phyloP scores from a whole-genome alignment of 2,113 vertebrate species.

The Mionectes macconnelli region DNA sequence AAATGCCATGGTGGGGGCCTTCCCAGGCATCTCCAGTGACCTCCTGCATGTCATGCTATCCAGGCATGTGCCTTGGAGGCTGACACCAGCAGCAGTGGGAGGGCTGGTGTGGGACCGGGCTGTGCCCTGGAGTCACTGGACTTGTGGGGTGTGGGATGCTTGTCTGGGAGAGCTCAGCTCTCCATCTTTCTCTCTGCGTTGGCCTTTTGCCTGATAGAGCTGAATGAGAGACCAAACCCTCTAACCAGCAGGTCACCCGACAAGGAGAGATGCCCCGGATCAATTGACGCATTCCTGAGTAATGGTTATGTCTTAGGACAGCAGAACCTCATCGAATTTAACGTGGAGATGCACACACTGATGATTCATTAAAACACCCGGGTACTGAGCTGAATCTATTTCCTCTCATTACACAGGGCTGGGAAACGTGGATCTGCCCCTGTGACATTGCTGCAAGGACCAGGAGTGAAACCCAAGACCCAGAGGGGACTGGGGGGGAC shows the following conservation, averaged over 20 bases:
- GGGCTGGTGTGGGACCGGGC: background rate
- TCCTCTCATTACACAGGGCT: background rate
- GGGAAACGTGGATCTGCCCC: background rate
- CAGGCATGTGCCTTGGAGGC: fast-evolving
- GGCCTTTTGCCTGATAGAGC: background rate
- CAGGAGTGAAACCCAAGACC: background rate
- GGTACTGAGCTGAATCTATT: background rate
- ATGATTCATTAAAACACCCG: background rate
- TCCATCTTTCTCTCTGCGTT: background rate
- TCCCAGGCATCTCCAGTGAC: background rate
- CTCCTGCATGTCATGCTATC: fast-evolving
- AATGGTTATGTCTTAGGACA: background rate
- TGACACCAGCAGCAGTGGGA: background rate
- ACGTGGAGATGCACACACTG: background rate
- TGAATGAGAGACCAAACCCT: background rate
- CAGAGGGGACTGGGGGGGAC: background rate
- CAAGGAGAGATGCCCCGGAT: background rate
- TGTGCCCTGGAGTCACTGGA: background rate
- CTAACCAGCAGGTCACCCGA: background rate
- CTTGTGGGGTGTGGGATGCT: fast-evolving
- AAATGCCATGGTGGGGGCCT: background rate
- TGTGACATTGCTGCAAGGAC: slow-evolving; percentile 2
- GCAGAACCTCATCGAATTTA: background rate
- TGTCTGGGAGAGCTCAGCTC: background rate
- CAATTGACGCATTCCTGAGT: background rate